Conservation (phyloP, 2,888 invertebrate species). For the Isoperla grammatica region DNA sequence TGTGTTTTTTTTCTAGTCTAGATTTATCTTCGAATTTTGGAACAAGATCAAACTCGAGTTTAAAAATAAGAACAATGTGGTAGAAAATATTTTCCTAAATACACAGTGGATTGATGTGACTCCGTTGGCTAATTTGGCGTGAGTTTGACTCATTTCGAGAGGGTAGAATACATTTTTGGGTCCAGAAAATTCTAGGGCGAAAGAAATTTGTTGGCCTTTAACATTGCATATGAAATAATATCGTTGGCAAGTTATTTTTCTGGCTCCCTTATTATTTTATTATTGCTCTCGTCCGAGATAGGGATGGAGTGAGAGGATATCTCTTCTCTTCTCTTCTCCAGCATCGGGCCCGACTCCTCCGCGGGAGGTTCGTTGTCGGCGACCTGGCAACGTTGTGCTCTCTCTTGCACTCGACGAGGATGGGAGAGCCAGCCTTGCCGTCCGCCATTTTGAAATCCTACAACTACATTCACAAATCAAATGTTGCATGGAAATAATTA, state of each 20-base stretch:
- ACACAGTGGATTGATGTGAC: neutral
- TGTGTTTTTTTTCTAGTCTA: neutral
- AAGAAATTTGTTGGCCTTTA: too few relatives aligned
- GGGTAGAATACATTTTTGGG: too few relatives aligned
- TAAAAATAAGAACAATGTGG: constrained; percentile 9
- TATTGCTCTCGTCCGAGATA: too few relatives aligned
- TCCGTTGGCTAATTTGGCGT: neutral
- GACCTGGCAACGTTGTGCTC: neutral
- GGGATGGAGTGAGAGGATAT: too few relatives aligned
- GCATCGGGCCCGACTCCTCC: too few relatives aligned
- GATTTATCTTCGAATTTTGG: neutral
- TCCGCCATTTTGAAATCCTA: constrained; percentile 19
- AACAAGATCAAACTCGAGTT: constrained; percentile 8
- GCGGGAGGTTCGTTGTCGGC: too few relatives aligned
- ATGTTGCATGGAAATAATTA: too few relatives aligned
- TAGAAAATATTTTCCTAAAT: neutral
- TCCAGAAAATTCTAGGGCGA: too few relatives aligned
- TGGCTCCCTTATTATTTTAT: too few relatives aligned
- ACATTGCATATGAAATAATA: too few relatives aligned
- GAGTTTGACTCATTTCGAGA: neutral
- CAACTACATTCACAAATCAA: neutral
- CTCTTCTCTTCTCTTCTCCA: too few relatives aligned
- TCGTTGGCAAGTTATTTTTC: too few relatives aligned
- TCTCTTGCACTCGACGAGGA: constrained; percentile 17
- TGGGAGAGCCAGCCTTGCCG: constrained; percentile 7